Percentiles rank a stretch among this genome's conserved stretches.
These are phyloP conservation scores for Hippocampus zosterae DNA, from an alignment of 2,113 vertebrate genomes.

Conservation along the genomic window DNA sequence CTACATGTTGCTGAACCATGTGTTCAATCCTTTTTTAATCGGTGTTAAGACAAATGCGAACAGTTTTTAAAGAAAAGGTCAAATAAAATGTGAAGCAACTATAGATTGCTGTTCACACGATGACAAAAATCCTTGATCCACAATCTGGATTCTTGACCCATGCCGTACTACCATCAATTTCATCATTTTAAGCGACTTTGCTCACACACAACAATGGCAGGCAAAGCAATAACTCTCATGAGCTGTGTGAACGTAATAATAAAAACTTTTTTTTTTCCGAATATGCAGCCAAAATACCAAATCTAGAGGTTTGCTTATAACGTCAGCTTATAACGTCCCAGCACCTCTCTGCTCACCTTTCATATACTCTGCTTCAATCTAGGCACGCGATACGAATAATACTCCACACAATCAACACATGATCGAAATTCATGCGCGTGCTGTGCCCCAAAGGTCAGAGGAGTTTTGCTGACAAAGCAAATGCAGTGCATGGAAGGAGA, in stretches of 20 bases:
- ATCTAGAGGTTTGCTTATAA: not conserved
- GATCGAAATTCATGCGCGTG: conserved; percentile 13
- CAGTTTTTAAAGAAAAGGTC: too few species aligned
- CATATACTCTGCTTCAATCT: not conserved
- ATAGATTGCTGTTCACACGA: too few species aligned
- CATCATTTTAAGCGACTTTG: too few species aligned
- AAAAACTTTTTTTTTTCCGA: not conserved
- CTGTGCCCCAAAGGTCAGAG: conserved; percentile 40
- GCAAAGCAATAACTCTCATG: not conserved
- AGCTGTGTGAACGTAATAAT: not conserved
- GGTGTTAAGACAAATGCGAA: too few species aligned
- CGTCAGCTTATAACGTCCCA: not conserved
- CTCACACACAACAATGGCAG: not conserved
- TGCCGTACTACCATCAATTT: too few species aligned
- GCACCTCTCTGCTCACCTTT: not conserved
- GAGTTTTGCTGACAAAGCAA: conserved; percentile 31
- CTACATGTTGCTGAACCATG: too few species aligned
- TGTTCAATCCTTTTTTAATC: too few species aligned
- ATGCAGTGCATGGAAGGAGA: conserved; percentile 11
- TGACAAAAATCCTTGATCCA: too few species aligned
- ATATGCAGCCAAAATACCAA: not conserved
- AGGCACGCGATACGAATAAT: conserved; percentile 2
- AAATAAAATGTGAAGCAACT: too few species aligned
- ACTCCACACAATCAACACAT: conserved; percentile 9
- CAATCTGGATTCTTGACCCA: too few species aligned